Conservation (phyloP, 2,113 vertebrate species). For the Sander vitreus region DNA sequence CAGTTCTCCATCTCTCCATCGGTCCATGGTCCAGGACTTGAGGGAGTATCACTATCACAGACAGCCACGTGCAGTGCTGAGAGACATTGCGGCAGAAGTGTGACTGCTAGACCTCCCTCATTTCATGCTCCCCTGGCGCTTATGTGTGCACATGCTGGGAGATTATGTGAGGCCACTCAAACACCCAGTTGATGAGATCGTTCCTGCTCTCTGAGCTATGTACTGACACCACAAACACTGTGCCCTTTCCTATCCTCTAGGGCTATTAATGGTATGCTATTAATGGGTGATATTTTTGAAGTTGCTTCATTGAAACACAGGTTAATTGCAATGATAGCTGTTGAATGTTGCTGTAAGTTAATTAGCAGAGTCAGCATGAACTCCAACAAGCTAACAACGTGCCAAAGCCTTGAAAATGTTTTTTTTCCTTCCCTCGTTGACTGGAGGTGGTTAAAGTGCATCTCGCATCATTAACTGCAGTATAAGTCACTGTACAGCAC, state of each 20-base stretch:
- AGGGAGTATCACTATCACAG: slow-evolving; percentile 32
- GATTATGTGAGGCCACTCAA: slow-evolving; percentile 67
- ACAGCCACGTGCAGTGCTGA: slow-evolving; percentile 32
- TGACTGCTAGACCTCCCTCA: slow-evolving; percentile 44
- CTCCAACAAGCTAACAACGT: slow-evolving; percentile 1
- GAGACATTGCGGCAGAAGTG: slow-evolving; percentile 37
- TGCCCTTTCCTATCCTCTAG: slow-evolving; percentile 44
- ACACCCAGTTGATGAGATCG: slow-evolving; percentile 64
- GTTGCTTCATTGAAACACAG: slow-evolving; percentile 31
- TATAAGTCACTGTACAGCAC: slow-evolving; percentile 23
- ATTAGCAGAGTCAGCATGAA: slow-evolving; percentile 15
- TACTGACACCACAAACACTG: slow-evolving; percentile 53
- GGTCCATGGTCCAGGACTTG: slow-evolving; percentile 40
- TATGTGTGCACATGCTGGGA: slow-evolving; percentile 48
- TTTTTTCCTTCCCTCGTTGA: not conserved
- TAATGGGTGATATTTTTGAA: slow-evolving; percentile 39
- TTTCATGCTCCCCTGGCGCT: slow-evolving; percentile 60
- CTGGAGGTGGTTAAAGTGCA: slow-evolving; percentile 17
- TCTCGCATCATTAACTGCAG: slow-evolving; percentile 24
- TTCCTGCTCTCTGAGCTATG: slow-evolving; percentile 50
- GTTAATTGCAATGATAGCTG: slow-evolving; percentile 48
- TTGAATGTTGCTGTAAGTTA: slow-evolving; percentile 40
- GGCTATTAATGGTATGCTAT: slow-evolving; percentile 44
- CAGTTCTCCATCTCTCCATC: slow-evolving; percentile 52
- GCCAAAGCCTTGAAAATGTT: slow-evolving; percentile 9